Conservation (phyloP, 2,113 vertebrate genomes). For the Pheucticus melanocephalus region DNA sequence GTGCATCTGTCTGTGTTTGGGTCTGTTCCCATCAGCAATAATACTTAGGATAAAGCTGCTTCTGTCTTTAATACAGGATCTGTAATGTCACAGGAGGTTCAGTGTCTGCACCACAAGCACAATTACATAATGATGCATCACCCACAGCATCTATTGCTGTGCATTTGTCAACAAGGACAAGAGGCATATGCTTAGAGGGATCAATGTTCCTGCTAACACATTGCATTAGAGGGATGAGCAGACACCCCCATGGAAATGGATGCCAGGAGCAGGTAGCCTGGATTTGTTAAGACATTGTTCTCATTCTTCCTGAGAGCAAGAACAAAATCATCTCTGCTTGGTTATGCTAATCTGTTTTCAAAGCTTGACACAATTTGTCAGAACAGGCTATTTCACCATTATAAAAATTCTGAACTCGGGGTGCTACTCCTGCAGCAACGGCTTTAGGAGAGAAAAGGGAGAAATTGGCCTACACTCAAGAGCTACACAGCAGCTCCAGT, state of each 20-base stretch:
- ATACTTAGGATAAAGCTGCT: slow-evolving; percentile 40
- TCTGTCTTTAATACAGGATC: slow-evolving; percentile 45
- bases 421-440: not conserved
- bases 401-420: fast-evolving
- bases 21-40: not conserved
- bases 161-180: not conserved
- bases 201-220: not conserved
- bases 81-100: slow-evolving; percentile 17
- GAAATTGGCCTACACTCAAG: not conserved
- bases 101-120: slow-evolving; percentile 2
- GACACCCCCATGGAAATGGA: not conserved
- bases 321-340: not conserved
- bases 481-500: not conserved
- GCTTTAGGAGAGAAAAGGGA: not conserved
- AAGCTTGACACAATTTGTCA: not conserved
- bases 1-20: not conserved
- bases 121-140: slow-evolving; percentile 14
- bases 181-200: not conserved
- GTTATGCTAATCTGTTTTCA: not conserved
- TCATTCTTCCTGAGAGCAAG: not conserved
- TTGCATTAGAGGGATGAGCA: not conserved
- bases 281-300: not conserved
- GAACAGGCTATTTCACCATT: not conserved
- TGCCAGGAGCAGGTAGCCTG: not conserved
- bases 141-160: not conserved